Percentiles rank a stretch among this genome's conserved stretches.
phyloP scores from a whole-genome alignment of 35 echinoderm and acorn worm genomes.

The Hemicentrotus pulcherrimus region DNA sequence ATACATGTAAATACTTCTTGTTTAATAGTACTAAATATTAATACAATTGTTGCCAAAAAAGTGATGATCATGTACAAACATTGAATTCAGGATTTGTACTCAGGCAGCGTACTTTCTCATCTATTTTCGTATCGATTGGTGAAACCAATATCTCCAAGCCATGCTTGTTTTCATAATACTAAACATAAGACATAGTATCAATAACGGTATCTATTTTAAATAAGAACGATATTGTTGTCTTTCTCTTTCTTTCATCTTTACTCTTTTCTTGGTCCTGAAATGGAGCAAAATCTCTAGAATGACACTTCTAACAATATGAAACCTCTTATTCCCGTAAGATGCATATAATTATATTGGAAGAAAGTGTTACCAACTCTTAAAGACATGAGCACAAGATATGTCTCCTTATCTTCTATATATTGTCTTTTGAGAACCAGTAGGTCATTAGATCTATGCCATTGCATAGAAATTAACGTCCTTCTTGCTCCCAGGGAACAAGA shows the following conservation, averaged over 20 bases:
- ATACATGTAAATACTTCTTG: not conserved
- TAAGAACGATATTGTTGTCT: not conserved
- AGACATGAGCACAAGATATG: not conserved
- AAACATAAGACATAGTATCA: not conserved
- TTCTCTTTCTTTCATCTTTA: not conserved
- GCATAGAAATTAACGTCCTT: too few relatives aligned
- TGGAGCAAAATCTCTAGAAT: too few relatives aligned
- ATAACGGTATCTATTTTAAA: not conserved
- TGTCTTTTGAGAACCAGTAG: too few relatives aligned
- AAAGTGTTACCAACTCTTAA: not conserved
- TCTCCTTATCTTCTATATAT: not conserved
- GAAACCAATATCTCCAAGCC: not conserved
- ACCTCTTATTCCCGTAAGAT: too few relatives aligned
- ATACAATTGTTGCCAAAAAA: conserved; percentile 14
- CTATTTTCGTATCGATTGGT: not conserved
- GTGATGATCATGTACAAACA: not conserved
- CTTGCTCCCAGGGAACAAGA: too few relatives aligned
- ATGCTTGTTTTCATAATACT: not conserved
- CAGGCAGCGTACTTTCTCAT: not conserved
- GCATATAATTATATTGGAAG: too few relatives aligned
- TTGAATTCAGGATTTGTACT: conserved; percentile 12
- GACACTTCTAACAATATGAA: too few relatives aligned
- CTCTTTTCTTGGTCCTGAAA: too few relatives aligned
- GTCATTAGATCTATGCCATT: too few relatives aligned
- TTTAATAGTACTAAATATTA: not conserved